A percentile compares a stretch with the other conserved stretches of the same genome.
phyloP scores from a whole-genome alignment of 2,797 vertebrate genomes.

The Chaenodraco wilsoni region DNA sequence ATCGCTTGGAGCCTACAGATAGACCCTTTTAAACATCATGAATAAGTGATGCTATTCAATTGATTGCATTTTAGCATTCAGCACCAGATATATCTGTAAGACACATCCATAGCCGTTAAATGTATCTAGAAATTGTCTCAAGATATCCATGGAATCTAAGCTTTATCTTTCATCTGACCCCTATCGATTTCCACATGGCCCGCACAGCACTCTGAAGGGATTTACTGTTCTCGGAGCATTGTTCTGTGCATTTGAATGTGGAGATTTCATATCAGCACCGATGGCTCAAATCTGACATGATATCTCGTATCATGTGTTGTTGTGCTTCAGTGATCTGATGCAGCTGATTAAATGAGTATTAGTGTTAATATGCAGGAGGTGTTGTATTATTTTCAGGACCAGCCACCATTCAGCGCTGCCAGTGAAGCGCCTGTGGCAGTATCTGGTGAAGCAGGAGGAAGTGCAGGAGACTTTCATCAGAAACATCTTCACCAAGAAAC shows the following conservation, averaged over 20 bases:
- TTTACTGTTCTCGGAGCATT: slow-evolving; percentile 8
- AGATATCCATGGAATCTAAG: slow-evolving; percentile 5
- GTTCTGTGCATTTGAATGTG: slow-evolving; percentile 22
- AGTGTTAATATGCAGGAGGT: slow-evolving; percentile 21
- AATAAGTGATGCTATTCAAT: slow-evolving; percentile 12
- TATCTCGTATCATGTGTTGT: slow-evolving; percentile 14
- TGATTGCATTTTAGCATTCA: slow-evolving; percentile 14
- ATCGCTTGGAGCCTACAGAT: not conserved
- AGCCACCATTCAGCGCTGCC: slow-evolving; percentile 87
- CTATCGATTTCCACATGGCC: slow-evolving; percentile 11
- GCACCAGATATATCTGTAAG: slow-evolving; percentile 11
- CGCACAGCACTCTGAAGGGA: not conserved
- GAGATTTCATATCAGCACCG: slow-evolving; percentile 26
- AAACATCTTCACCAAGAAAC: slow-evolving; percentile 95
- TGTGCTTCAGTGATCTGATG: slow-evolving; percentile 36
- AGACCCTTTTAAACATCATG: slow-evolving; percentile 18
- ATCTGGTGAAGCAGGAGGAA: slow-evolving; percentile 94
- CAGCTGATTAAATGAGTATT: slow-evolving; percentile 30
- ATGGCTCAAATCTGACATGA: slow-evolving; percentile 22
- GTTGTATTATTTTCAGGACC: slow-evolving; percentile 81
- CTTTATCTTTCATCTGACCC: slow-evolving; percentile 10
- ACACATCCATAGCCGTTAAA: slow-evolving; percentile 3
- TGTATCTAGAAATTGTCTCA: not conserved
- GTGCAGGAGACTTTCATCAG: slow-evolving; percentile 97
- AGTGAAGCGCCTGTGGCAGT: slow-evolving; percentile 96